Percentiles rank a stretch among this genome's conserved stretches.
Evolutionary conservation across 2,888 invertebrate species (phyloP).

Genomic region (Seira musarum): DNA sequence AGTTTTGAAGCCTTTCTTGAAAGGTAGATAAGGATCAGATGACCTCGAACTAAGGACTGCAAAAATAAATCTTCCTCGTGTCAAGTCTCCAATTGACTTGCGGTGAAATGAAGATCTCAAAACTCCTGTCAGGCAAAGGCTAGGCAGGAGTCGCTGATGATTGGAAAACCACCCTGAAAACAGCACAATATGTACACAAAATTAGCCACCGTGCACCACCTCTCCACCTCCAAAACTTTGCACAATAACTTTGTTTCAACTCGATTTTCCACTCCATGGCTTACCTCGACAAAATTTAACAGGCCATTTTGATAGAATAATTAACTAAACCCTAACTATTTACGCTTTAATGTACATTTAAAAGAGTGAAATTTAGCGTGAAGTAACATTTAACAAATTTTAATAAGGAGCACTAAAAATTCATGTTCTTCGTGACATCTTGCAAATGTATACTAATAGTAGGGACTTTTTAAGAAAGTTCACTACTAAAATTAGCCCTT

Average conservation of each 20-base stretch:
- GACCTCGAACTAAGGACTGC: neutral
- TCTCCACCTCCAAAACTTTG: too few species aligned
- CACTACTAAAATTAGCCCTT: too few species aligned
- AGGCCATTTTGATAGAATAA: neutral
- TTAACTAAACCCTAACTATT: neutral
- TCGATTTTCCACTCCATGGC: neutral
- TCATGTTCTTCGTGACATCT: neutral
- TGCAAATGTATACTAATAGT: neutral
- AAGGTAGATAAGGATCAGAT: neutral
- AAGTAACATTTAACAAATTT: neutral
- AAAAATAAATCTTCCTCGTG: neutral
- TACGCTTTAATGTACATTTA: neutral
- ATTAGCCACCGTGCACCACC: too few species aligned
- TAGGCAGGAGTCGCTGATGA: constrained; percentile 1
- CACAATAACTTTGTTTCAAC: too few species aligned
- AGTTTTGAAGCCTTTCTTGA: too few species aligned
- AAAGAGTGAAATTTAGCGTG: neutral
- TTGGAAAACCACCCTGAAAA: neutral
- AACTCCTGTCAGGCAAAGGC: constrained; percentile 14
- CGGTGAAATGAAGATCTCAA: constrained; percentile 12
- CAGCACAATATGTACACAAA: too few species aligned
- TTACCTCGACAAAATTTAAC: neutral
- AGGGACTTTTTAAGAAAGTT: neutral
- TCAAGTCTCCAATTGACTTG: constrained; percentile 1
- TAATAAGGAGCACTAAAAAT: neutral